Percentiles rank a stretch among this genome's conserved stretches.
phyloP scores from a whole-genome alignment of 2,113 vertebrate species.

The Cygnus atratus region DNA sequence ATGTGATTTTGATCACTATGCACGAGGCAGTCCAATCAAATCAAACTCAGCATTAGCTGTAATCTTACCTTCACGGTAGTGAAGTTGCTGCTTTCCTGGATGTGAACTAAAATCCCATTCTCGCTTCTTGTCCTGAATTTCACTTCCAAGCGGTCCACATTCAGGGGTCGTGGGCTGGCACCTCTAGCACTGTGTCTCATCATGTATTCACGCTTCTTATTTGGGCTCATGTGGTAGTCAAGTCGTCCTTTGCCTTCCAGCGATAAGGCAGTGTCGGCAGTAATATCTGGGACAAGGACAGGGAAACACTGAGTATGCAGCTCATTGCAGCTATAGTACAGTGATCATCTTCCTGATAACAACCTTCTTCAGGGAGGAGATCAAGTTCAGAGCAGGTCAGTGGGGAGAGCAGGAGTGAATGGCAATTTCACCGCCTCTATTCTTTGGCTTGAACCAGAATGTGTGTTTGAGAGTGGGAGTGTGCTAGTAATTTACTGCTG shows the following conservation, averaged over 20 bases:
- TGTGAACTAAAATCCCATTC: conserved; percentile 87
- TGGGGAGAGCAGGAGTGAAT: background rate
- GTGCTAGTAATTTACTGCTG: conserved; percentile 57
- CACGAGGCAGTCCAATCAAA: conserved; percentile 25
- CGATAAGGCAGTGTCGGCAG: conserved; percentile 89
- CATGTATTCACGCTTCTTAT: conserved; percentile 85
- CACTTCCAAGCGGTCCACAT: conserved; percentile 83
- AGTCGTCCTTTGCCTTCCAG: conserved; percentile 90
- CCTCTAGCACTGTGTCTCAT: conserved; percentile 72
- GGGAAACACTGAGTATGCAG: background rate
- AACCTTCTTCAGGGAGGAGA: background rate
- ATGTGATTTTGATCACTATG: background rate
- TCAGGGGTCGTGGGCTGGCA: background rate
- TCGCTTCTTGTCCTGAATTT: conserved; percentile 94
- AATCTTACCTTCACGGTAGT: conserved; percentile 89
- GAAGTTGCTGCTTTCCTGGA: conserved; percentile 97
- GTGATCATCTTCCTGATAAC: background rate
- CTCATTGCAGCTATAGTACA: background rate
- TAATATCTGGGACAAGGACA: conserved; percentile 78
- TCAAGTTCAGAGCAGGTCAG: conserved; percentile 28
- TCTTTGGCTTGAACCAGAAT: conserved; percentile 30
- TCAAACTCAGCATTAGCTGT: background rate
- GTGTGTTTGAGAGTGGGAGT: conserved; percentile 51
- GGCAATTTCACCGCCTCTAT: background rate
- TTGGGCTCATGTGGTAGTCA: conserved; percentile 89